Conservation (phyloP, 2,888 invertebrate species). For the Nowickia ferox region DNA sequence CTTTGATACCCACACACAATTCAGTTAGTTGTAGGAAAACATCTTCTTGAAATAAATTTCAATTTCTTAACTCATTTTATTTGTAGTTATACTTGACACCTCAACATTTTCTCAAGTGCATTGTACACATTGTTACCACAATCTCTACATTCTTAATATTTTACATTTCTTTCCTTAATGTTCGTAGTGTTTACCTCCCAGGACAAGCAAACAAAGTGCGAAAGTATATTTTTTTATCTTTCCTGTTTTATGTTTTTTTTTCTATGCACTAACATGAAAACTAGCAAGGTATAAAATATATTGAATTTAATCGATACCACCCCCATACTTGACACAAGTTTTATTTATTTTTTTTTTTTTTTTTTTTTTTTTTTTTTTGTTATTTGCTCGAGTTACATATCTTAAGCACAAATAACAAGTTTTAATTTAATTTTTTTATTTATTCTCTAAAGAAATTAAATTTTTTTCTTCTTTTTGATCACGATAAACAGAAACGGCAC, state of each 20-base stretch:
- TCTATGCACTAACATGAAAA: not conserved
- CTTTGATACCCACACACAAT: not conserved
- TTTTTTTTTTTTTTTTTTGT: too few species aligned
- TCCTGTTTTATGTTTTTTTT: not conserved
- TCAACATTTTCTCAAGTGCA: slow-evolving; percentile 66
- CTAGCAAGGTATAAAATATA: slow-evolving; percentile 24
- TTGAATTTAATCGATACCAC: slow-evolving; percentile 51
- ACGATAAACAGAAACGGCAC: not conserved
- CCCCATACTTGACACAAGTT: not conserved
- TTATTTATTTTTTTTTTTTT: not conserved
- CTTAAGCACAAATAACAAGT: slow-evolving; percentile 1
- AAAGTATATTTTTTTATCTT: not conserved
- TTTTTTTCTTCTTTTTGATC: not conserved
- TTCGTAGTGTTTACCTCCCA: slow-evolving; percentile 4
- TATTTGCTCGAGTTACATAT: not conserved
- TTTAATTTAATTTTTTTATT: not conserved
- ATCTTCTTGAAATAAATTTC: slow-evolving; percentile 43
- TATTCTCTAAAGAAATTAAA: not conserved
- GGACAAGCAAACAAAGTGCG: slow-evolving; percentile 14
- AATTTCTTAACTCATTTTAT: slow-evolving; percentile 33
- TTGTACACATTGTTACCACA: slow-evolving; percentile 59
- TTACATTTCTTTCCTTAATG: slow-evolving; percentile 7
- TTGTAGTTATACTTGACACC: slow-evolving; percentile 50
- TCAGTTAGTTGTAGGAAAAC: not conserved
- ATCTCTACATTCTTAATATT: slow-evolving; percentile 10